These are phyloP conservation scores for Thymelicus acteon DNA, from an alignment of 2,888 invertebrate species.

Conservation along the genomic window DNA sequence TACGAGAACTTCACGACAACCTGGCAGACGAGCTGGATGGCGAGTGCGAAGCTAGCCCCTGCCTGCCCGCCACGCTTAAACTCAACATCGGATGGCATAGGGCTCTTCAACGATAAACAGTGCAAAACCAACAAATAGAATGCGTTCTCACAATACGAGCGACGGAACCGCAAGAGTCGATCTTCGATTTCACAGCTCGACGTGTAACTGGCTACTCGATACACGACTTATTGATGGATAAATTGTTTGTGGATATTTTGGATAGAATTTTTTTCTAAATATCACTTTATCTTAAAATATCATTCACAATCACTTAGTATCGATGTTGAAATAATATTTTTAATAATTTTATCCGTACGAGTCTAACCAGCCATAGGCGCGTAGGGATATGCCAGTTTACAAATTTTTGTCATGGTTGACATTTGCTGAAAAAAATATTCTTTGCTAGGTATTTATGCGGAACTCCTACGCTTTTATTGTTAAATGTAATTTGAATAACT, in stretches of 20 bases:
- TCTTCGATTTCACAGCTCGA: slow-evolving; percentile 34
- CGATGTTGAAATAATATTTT: slow-evolving; percentile 44
- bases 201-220: slow-evolving; percentile 35
- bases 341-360: slow-evolving; percentile 63
- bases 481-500: slow-evolving; percentile 72
- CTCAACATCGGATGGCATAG: slow-evolving; percentile 77
- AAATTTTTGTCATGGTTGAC: slow-evolving; percentile 39
- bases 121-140: slow-evolving; percentile 13
- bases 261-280: slow-evolving; percentile 54
- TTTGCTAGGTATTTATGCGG: slow-evolving; percentile 51
- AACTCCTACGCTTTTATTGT: slow-evolving; percentile 76
- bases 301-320: slow-evolving; percentile 36
- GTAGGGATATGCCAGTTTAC: slow-evolving; percentile 55
- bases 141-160: slow-evolving; percentile 19
- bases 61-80: slow-evolving; percentile 75
- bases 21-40: slow-evolving; percentile 79
- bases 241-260: slow-evolving; percentile 46
- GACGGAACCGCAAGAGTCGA: slow-evolving; percentile 16
- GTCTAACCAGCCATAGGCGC: slow-evolving; percentile 81
- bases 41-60: slow-evolving; percentile 80
- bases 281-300: slow-evolving; percentile 46
- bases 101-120: slow-evolving; percentile 71
- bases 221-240: slow-evolving; percentile 40
- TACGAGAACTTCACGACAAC: slow-evolving; percentile 84
- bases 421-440: slow-evolving; percentile 37